phyloP scores from a whole-genome alignment of 2,888 invertebrate genomes.

The Bedellia somnulentella region DNA sequence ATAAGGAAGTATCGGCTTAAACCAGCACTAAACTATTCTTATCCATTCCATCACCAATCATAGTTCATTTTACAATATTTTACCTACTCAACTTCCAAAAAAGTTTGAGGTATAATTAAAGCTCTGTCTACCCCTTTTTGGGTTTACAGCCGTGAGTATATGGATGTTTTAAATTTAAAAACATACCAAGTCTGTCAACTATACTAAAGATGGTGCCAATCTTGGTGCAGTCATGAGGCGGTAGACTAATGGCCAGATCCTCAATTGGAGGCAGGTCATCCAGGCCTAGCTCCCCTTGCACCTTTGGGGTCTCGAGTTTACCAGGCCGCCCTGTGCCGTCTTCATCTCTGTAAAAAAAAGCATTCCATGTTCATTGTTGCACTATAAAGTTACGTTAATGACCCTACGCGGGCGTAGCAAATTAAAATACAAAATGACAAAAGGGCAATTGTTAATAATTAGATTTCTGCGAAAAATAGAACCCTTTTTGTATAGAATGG shows the following conservation, averaged over 20 bases:
- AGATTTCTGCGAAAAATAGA: too few species aligned
- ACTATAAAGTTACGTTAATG: constrained; percentile 12
- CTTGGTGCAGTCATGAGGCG: constrained; percentile 71
- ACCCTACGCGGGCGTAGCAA: too few species aligned
- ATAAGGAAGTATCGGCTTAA: too few species aligned
- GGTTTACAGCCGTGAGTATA: neutral
- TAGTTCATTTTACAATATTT: too few species aligned
- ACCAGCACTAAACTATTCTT: too few species aligned
- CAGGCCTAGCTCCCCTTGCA: constrained; percentile 60
- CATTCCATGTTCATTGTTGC: too few species aligned
- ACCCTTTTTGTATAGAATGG: too few species aligned
- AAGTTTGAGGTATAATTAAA: neutral
- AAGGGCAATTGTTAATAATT: too few species aligned
- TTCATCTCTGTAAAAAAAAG: constrained; percentile 7
- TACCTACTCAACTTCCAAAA: too few species aligned
- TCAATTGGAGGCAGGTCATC: constrained; percentile 81
- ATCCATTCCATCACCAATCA: too few species aligned
- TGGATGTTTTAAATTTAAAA: neutral
- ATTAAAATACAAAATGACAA: too few species aligned
- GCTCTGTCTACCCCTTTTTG: neutral
- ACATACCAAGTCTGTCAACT: constrained; percentile 70
- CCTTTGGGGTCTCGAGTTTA: constrained; percentile 32
- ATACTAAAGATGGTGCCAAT: constrained; percentile 73
- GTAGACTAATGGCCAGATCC: constrained; percentile 77
- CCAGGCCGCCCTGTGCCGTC: constrained; percentile 11